These are phyloP conservation scores for Eulemur macaco DNA, from an alignment of 2,113 vertebrate genomes.

Conservation along the genomic window DNA sequence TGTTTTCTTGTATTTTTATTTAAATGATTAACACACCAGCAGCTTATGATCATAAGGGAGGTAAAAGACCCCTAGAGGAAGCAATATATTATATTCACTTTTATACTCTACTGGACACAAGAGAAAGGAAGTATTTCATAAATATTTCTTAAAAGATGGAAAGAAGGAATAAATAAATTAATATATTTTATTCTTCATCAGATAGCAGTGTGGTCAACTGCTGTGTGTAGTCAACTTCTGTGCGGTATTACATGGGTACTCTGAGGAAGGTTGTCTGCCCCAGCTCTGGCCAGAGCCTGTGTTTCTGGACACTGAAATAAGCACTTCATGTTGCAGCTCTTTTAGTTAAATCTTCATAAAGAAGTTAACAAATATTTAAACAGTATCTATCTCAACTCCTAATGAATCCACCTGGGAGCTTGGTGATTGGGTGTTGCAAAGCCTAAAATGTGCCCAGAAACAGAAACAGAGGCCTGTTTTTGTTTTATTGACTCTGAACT, in stretches of 20 bases:
- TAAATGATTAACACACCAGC: background rate
- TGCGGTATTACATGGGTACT: background rate
- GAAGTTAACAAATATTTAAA: background rate
- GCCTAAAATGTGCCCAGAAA: background rate
- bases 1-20: background rate
- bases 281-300: background rate
- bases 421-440: background rate
- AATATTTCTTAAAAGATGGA: background rate
- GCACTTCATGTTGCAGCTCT: background rate
- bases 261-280: accelerated
- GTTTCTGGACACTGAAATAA: background rate
- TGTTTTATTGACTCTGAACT: background rate
- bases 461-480: background rate
- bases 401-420: background rate
- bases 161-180: background rate
- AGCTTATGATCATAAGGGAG: background rate
- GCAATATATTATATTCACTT: background rate
- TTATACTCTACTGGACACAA: background rate
- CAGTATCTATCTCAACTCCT: background rate
- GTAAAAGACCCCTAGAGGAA: background rate
- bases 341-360: background rate
- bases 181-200: background rate
- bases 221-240: background rate
- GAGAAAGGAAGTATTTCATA: background rate
- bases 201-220: background rate